Evolutionary conservation across 2,888 invertebrate species (phyloP), one percentile per base, ranked within the genome.

Genomic region (Lissocephala sabroskyi): DNA sequence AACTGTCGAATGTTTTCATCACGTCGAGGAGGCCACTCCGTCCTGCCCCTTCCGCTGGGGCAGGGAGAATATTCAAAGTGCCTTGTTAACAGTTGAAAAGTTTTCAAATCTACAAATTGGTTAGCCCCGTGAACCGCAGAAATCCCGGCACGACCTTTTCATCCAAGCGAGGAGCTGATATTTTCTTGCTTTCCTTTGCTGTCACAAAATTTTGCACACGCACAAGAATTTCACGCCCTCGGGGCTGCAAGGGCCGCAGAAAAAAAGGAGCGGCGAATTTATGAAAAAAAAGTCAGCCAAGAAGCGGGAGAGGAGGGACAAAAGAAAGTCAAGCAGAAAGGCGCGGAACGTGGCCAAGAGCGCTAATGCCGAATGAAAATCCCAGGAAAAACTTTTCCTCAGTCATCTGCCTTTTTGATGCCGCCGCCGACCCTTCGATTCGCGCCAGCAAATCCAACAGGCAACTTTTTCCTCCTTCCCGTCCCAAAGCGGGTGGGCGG

Each of bases 101-200:
- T 74, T 71, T 71, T 65, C 65, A 59, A 71, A 67, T 74, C 71
- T 74, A 65, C 74, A 71, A 71, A 71, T 71, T 74, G 71, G 75
- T 74, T 67, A 71, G n/a, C 65, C 75, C 71, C 75, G 65, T 56
- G 56, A 65, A 62, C 70, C 74, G 55, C 74, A 71, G 50, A 59
- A 68, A 71, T 65, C 62, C 65, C 59, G 44, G 53, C n/a, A n/a
- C n/a, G n/a, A n/a, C n/a, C n/a, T n/a, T n/a, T n/a, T n/a, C n/a
- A n/a, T n/a, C n/a, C n/a, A n/a, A n/a, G n/a, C n/a, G n/a, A n/a
- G 56, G 58, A 58, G 3, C 7, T 23, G 7, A 5, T 23, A 5
- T 23, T 23, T 23, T 23, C 23, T 23, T 23, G n/a, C n/a, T n/a
- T 7, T 23, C 7, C 23, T 23, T 23, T 23, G 4, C 41, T 29